These are phyloP conservation scores for Lerista edwardsae DNA, from an alignment of 2,797 vertebrate species.

Conservation along the genomic window DNA sequence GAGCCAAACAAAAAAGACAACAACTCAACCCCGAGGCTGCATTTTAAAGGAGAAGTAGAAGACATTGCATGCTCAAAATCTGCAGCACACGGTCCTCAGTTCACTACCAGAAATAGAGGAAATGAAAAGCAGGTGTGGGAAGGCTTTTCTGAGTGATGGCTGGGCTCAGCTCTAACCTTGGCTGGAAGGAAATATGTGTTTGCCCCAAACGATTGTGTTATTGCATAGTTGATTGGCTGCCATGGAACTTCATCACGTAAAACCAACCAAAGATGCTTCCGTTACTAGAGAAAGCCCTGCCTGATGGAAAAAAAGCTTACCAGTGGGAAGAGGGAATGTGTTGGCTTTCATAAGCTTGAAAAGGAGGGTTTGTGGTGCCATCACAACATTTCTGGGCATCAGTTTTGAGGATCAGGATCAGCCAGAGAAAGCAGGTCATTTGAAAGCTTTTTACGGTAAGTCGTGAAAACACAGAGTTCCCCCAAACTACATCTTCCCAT, in stretches of 20 bases:
- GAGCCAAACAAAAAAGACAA: background rate
- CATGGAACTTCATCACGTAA: constrained; percentile 65
- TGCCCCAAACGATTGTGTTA: constrained; percentile 60
- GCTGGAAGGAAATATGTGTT: constrained; percentile 58
- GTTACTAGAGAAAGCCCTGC: constrained; percentile 50
- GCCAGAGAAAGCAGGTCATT: constrained; percentile 45
- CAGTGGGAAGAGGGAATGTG: constrained; percentile 52
- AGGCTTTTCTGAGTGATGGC: constrained; percentile 75
- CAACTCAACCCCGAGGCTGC: constrained; percentile 37
- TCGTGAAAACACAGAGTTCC: constrained; percentile 44
- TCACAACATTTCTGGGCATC: constrained; percentile 31
- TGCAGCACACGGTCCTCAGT: constrained; percentile 69
- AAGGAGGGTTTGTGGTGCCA: constrained; percentile 50
- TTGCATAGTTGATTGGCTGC: constrained; percentile 40
- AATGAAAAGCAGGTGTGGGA: constrained; percentile 80
- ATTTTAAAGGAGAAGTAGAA: constrained; percentile 69
- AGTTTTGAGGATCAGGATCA: constrained; percentile 39
- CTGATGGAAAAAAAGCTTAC: constrained; percentile 39
- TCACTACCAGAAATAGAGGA: constrained; percentile 81
- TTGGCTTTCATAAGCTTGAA: constrained; percentile 56
- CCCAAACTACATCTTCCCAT: fast-evolving
- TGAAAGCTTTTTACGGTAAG: constrained; percentile 48
- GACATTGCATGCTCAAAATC: constrained; percentile 70
- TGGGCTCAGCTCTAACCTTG: constrained; percentile 71
- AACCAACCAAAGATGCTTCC: constrained; percentile 62